Evolutionary conservation across 2,113 vertebrate species (phyloP).

Genomic region (Galeopterus variegatus): DNA sequence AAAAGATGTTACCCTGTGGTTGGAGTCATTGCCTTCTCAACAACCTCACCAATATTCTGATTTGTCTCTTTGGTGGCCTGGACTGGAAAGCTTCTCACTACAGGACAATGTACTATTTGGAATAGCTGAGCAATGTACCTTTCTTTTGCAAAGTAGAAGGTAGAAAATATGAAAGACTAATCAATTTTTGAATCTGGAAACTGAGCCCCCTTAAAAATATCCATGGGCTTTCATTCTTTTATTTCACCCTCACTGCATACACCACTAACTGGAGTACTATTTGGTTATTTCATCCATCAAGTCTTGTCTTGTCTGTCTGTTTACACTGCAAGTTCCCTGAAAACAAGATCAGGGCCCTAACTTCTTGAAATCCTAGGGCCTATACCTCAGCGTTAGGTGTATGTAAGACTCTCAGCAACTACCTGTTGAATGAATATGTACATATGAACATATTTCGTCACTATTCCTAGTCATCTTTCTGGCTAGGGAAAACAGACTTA

Average conservation of each 20-base stretch:
- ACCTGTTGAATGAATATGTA: background rate
- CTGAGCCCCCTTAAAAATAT: conserved; percentile 19
- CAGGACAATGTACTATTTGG: background rate
- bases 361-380: background rate
- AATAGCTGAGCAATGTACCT: background rate
- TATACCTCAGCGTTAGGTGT: background rate
- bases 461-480: background rate
- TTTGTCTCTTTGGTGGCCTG: background rate
- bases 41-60: background rate
- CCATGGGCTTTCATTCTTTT: conserved; percentile 20
- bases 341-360: conserved; percentile 10
- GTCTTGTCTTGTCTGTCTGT: background rate
- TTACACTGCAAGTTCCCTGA: conserved; percentile 19
- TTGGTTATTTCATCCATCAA: conserved; percentile 17
- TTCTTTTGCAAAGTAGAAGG: background rate
- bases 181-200: conserved; percentile 15
- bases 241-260: background rate
- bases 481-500: conserved; percentile 39
- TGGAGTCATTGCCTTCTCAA: background rate
- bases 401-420: conserved; percentile 22
- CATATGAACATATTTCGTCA: conserved; percentile 38
- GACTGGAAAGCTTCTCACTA: background rate
- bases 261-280: background rate
- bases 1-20: background rate
- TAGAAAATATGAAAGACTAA: background rate